These are phyloP conservation scores for Troides helena DNA, from an alignment of 2,888 invertebrate species.

Conservation along the genomic window DNA sequence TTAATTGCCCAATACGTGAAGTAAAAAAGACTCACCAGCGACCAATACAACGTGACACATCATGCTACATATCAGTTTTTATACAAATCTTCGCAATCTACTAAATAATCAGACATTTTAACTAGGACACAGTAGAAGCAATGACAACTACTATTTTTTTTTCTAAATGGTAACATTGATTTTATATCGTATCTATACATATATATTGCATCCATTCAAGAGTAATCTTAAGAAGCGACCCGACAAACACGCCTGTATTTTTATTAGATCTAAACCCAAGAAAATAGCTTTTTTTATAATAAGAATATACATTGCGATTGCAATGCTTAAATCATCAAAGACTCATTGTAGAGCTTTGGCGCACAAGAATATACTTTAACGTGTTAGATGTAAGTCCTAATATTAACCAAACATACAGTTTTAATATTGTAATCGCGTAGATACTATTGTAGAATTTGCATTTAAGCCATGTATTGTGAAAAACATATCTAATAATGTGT, in stretches of 20 bases:
- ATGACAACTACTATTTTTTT: not conserved
- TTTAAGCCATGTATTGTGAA: slow-evolving; percentile 77
- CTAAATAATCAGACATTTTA: slow-evolving; percentile 24
- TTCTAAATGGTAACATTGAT: not conserved
- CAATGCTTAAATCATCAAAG: slow-evolving; percentile 62
- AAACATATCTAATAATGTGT: slow-evolving; percentile 65
- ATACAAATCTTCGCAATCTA: slow-evolving; percentile 49
- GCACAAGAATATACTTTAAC: slow-evolving; percentile 60
- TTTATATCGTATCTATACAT: not conserved
- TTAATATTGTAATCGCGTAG: slow-evolving; percentile 73
- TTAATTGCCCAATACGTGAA: slow-evolving; percentile 40
- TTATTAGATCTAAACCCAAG: slow-evolving; percentile 12
- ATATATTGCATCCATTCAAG: not conserved
- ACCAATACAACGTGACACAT: slow-evolving; percentile 76
- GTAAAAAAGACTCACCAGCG: slow-evolving; percentile 48
- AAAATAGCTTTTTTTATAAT: slow-evolving; percentile 18
- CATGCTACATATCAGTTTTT: slow-evolving; percentile 75
- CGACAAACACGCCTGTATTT: slow-evolving; percentile 4
- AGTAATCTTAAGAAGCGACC: not conserved
- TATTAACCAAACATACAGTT: slow-evolving; percentile 69
- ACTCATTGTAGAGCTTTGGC: slow-evolving; percentile 69
- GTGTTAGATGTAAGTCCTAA: slow-evolving; percentile 67
- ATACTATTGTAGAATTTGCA: slow-evolving; percentile 73
- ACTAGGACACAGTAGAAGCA: slow-evolving; percentile 20
- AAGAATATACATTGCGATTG: slow-evolving; percentile 40